A percentile compares a stretch with the other conserved stretches of the same genome.
Evolutionary conservation across 2,888 invertebrate genomes (phyloP).

Genomic region (Napeogenes inachia): DNA sequence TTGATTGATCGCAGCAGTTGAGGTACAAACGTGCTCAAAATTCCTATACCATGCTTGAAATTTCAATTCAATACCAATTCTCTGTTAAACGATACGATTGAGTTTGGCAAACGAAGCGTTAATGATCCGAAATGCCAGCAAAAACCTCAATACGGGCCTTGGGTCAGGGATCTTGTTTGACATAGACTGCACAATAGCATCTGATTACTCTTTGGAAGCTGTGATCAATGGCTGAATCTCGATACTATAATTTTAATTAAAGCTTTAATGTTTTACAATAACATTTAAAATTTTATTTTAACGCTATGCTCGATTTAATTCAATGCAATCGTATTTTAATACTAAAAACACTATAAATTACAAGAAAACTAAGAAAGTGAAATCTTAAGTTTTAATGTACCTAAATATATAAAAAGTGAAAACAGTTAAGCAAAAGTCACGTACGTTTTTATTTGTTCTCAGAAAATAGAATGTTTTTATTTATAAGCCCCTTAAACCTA

Average conservation of each 20-base stretch:
- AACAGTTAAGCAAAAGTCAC: conserved; percentile 42
- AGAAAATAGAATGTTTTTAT: conserved; percentile 45
- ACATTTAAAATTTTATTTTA: too few species aligned
- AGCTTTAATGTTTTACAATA: too few species aligned
- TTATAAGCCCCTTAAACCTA: conserved; percentile 42
- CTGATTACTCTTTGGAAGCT: conserved; percentile 16
- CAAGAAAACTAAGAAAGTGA: too few species aligned
- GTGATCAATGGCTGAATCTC: not conserved
- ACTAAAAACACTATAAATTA: too few species aligned
- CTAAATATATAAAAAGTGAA: conserved; percentile 12
- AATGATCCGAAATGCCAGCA: conserved; percentile 35
- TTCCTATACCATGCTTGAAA: not conserved
- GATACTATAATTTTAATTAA: too few species aligned
- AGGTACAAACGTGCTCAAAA: not conserved
- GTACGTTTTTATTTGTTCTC: conserved; percentile 43
- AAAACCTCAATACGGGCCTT: conserved; percentile 15
- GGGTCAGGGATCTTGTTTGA: conserved; percentile 19
- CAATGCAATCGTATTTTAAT: too few species aligned
- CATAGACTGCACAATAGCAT: conserved; percentile 22
- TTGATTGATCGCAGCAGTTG: not conserved
- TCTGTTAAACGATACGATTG: conserved; percentile 29
- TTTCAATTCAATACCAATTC: conserved; percentile 5
- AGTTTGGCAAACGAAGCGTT: conserved; percentile 39
- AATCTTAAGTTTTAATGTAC: not conserved
- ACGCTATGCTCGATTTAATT: too few species aligned